These are phyloP conservation scores for Merops nubicus DNA, from an alignment of 2,113 vertebrate species.

Conservation along the genomic window DNA sequence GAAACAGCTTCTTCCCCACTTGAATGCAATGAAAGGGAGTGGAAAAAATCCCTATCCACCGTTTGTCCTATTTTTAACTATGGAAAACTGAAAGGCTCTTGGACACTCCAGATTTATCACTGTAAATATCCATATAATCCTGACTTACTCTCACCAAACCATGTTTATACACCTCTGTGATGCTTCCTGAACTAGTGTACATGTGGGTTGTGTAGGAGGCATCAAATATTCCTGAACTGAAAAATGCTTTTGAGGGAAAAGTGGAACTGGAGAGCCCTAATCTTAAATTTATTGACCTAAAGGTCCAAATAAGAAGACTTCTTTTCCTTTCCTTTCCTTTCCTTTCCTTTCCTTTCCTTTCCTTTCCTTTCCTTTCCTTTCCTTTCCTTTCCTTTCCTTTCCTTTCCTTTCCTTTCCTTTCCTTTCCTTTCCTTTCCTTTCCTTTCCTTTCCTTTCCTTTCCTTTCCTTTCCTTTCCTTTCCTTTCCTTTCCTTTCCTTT, in stretches of 20 bases:
- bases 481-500: too few species aligned
- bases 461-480: too few species aligned
- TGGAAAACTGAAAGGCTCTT: background rate
- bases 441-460: too few species aligned
- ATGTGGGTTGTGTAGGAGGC: background rate
- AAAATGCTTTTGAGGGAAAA: background rate
- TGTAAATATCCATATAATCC: background rate
- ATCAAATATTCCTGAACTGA: background rate
- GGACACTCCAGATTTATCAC: background rate
- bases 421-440: too few species aligned
- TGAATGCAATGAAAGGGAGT: background rate
- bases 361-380: too few species aligned
- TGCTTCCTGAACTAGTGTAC: background rate
- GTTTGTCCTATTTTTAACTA: background rate
- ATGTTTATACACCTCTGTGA: too few species aligned
- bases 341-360: too few species aligned
- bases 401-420: too few species aligned
- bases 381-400: too few species aligned
- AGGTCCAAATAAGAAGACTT: background rate
- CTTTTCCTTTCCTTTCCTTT: too few species aligned
- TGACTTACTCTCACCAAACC: background rate
- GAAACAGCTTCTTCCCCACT: background rate
- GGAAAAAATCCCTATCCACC: background rate
- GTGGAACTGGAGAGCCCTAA: background rate
- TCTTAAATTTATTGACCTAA: background rate